Percentiles rank a stretch among this genome's conserved stretches.
Conservation (phyloP, 1,140 invertebrate genomes). For the Drosophila pectinifera region DNA sequence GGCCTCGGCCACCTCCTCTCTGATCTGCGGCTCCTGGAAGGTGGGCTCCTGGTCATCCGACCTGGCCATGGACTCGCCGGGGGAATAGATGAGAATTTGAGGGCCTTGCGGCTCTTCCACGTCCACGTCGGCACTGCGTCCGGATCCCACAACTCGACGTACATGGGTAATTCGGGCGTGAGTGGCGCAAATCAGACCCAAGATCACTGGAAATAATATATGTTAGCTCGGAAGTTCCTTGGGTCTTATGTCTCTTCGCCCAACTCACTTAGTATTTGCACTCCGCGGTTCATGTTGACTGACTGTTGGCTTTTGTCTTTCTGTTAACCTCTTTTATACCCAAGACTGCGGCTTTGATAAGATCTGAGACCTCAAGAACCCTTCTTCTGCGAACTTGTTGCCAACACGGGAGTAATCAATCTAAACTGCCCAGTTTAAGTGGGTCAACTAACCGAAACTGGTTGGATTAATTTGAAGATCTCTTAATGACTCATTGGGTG, state of each 20-base stretch:
- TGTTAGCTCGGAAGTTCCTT: neutral
- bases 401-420: constrained; percentile 47
- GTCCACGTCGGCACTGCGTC: constrained; percentile 30
- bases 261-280: constrained; percentile 53
- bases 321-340: constrained; percentile 53
- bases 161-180: constrained; percentile 39
- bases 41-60: constrained; percentile 31
- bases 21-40: constrained; percentile 65
- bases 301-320: constrained; percentile 30
- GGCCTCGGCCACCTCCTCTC: constrained; percentile 30
- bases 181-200: constrained; percentile 21
- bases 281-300: constrained; percentile 35
- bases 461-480: constrained; percentile 35
- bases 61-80: constrained; percentile 22
- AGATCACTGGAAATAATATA: constrained; percentile 30
- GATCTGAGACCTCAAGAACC: constrained; percentile 38
- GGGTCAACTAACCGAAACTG: constrained; percentile 57
- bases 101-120: constrained; percentile 22
- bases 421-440: constrained; percentile 46
- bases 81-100: constrained; percentile 58
- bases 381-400: constrained; percentile 50
- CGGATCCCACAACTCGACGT: constrained; percentile 24
- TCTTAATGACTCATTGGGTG: constrained; percentile 29
- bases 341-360: constrained; percentile 19
- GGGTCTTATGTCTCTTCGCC: neutral